Base-by-base conservation (phyloP, 2,888 invertebrate genomes). In the Yponomeuta sedellus region DNA sequence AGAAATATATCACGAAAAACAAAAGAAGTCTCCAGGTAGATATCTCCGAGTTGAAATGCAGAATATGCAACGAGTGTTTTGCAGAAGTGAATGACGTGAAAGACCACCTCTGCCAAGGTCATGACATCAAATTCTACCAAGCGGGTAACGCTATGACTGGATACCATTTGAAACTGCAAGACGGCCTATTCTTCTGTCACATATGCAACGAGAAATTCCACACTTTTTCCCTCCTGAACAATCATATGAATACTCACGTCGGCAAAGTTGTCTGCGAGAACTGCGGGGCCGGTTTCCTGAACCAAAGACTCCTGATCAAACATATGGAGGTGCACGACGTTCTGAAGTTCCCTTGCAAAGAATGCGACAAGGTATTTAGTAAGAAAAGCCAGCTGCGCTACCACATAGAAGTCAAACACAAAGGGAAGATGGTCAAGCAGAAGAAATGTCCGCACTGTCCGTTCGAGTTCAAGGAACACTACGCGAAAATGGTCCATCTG, bases 361-460 rank as follows among this genome's bases (percentile, higher is more conserved):
- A 72, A 12, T 92, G 91, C 66, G 82, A 85, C 3, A 84, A 78
- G 65, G 74, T 75, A 0, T 92, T 89, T 64, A 70, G 73, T 0
- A 91, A 88, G n/a, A 85, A 79, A 65, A 83, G 85, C 64, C 85
- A 90, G 1, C 68, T 88, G 22, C 85, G 83, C 66, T 86, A 90
- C 40, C 92, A 92, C 61, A 83, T 78, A 5, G 79, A 83, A 65
- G 82, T 81, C 4, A 74, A 83, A 1, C 90, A 85, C 19, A 77
- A 77, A 69, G 77, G 79, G 0, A 79, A 75, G 2, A 72, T 78
- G 22, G 73, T 73, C 0, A 78, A 71, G 39, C 66, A 67, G 1
- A 79, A 80, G 59, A 80, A 79, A 64, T 86, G 85, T 66, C 73
- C 77, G 0, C 73, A 76, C 25, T 86, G 85, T 66, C 34, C 71